These are phyloP conservation scores for Chalcis sispes DNA, from an alignment of 2,888 invertebrate species.

Conservation along the genomic window DNA sequence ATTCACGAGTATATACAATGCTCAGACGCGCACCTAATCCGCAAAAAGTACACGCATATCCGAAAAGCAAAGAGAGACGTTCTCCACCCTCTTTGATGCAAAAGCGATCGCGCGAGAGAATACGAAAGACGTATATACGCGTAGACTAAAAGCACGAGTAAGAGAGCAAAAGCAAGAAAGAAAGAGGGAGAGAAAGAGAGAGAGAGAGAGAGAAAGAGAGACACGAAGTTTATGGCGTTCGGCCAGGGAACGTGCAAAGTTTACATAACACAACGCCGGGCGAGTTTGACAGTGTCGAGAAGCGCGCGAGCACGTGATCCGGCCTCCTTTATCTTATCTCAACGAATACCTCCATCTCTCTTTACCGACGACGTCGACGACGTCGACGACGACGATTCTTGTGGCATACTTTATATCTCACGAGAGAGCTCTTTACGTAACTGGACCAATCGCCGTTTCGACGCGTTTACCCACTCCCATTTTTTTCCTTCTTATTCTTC, in stretches of 20 bases:
- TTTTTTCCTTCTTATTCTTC: no score
- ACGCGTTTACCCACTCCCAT: no score
- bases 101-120: background rate
- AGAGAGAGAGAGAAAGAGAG: slow-evolving; percentile 3
- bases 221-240: slow-evolving; percentile 63
- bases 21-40: no score
- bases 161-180: background rate
- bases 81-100: no score
- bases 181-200: background rate
- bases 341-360: slow-evolving; percentile 61
- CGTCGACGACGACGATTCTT: slow-evolving; percentile 56
- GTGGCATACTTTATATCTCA: background rate
- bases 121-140: no score
- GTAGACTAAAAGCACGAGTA: no score
- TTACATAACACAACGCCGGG: slow-evolving; percentile 70
- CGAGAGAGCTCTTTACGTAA: slow-evolving; percentile 62
- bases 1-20: background rate
- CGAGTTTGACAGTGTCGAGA: slow-evolving; percentile 71
- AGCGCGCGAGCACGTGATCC: slow-evolving; percentile 66
- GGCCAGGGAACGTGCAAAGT: slow-evolving; percentile 70
- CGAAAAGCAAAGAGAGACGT: no score
- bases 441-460: slow-evolving; percentile 51
- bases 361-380: no score
- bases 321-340: slow-evolving; percentile 68
- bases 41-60: no score